Percentiles rank a stretch among this genome's conserved stretches.
phyloP scores from a whole-genome alignment of 2,797 vertebrate genomes.

The Graptemys geographica region DNA sequence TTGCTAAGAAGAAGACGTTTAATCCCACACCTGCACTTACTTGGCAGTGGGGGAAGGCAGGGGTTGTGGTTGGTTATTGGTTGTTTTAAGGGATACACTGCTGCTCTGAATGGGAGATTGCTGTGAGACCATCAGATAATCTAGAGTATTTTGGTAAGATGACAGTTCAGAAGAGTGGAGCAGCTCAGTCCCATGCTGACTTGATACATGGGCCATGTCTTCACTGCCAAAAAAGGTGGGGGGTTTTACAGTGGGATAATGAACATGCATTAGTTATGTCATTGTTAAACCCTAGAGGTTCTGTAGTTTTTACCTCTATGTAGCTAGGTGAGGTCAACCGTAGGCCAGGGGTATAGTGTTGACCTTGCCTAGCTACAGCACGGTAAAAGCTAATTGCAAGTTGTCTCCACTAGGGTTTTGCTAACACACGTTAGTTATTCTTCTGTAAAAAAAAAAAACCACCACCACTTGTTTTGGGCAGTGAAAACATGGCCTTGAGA shows the following conservation, averaged over 20 bases:
- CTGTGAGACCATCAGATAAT: neutral
- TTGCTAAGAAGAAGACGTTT: neutral
- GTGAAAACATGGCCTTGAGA: neutral
- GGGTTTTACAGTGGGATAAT: neutral
- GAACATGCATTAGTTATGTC: neutral
- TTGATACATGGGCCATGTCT: neutral
- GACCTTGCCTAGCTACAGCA: neutral
- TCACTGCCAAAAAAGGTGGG: neutral
- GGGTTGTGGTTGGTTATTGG: neutral
- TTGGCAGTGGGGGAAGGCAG: neutral
- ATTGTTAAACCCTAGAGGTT: neutral
- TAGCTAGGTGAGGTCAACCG: neutral
- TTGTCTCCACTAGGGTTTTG: neutral
- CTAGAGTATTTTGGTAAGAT: neutral
- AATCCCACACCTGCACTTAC: neutral
- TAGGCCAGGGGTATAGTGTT: neutral
- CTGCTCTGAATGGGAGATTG: neutral
- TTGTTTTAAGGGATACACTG: neutral
- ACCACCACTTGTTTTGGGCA: neutral
- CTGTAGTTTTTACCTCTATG: neutral
- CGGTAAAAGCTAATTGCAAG: neutral
- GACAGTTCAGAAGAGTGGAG: neutral
- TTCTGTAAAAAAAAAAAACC: neutral
- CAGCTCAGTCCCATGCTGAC: neutral
- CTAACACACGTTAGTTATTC: neutral